Evolutionary conservation across 2,888 invertebrate species (phyloP), one percentile per base, ranked within the genome.

Genomic region (Hartigia nigra): DNA sequence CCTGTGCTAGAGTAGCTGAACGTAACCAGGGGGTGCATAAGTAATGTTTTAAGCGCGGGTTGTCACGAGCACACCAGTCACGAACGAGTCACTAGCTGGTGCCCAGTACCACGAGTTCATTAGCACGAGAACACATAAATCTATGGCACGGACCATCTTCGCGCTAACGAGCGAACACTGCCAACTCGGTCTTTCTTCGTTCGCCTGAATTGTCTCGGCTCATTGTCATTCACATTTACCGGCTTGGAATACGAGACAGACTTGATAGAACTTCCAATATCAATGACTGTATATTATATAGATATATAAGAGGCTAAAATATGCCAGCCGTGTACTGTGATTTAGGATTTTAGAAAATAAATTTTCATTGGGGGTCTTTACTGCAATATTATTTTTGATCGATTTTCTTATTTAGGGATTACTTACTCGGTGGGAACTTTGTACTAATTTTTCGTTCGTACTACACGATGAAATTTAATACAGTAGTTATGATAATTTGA

Each of bases 121-220:
- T 86, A 86, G 85, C 84, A 83, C 84, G 79, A 77, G 82, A 80
- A 84, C 81, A 84, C 84, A 85, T 85, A 85, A 85, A 86, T 86
- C 82, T 82, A 80, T 81, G 81, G 76, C 76, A 76, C 23, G 31
- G 55, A 55, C 32, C 69, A 76, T 72, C 80, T 82, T 80, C 78
- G 79, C 81, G 80, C 83, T 85, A 85, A 85, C 83, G 83, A 85
- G 84, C 81, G 78, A 80, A 82, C 70, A 77, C 77, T 75, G 77
- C 69, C 31, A 69, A 31, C 77, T 32, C 34, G 9, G 75, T 36
- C 34, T 35, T 36, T n/a, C 72, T 72, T 72, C 72, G 31, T 72
- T 23, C 72, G 72, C 72, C 0, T 34, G 55, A 55, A 55, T 55
- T 55, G 55, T 55, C 55, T 55, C 55, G 55, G 55, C 55, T 55